Evolutionary conservation across 23 tunicate genomes (phyloP), one percentile per base, ranked within the genome.

Genomic region (Corella eumyota): DNA sequence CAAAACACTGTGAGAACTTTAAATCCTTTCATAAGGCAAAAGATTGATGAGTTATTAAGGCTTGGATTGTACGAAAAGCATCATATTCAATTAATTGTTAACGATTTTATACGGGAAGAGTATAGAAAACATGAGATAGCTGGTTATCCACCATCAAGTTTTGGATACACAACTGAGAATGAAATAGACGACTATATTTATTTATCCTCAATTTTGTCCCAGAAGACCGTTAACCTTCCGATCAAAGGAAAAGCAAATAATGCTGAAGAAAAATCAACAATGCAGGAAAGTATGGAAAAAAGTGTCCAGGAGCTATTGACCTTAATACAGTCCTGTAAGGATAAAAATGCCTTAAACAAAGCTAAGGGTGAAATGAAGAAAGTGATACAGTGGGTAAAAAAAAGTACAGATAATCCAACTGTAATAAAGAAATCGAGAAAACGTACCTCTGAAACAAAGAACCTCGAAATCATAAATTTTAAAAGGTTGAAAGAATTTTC

Each of bases 181-280:
- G 82, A 75, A 32, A 66, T 75, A 37, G 66, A 56, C 25, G 82
- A 75, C 66, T 75, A 75, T 34, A 66, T 75, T 46, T 66, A 56
- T 47, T 30, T 75, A 11, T 34, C 73, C 2, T 21, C 64, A 6
- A 36, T 66, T 2, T 35, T 67, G 6, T 56, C 40, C 11, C 72
- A 58, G 19, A 45, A 56, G 6, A 20, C 61, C 2, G 55, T 47
- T 21, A 73, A 58, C 9, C 56, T 37, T 7, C 65, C 58, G 29
- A 49, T 68, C 9, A 72, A 61, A 50, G 77, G 48, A 13, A 20
- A 23, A 22, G 25, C 60, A 11, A 56, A 32, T 6, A 56, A 28
- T 25, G 25, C 25, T 0, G 23, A 33, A 20, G 33, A 6, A 1
- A 22, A 40, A 47, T 29, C 48, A 27, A 25, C 65, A 11, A 25